Base-by-base conservation (phyloP, 2,113 vertebrate genomes). In the Petrocephalus microphthalmus region DNA sequence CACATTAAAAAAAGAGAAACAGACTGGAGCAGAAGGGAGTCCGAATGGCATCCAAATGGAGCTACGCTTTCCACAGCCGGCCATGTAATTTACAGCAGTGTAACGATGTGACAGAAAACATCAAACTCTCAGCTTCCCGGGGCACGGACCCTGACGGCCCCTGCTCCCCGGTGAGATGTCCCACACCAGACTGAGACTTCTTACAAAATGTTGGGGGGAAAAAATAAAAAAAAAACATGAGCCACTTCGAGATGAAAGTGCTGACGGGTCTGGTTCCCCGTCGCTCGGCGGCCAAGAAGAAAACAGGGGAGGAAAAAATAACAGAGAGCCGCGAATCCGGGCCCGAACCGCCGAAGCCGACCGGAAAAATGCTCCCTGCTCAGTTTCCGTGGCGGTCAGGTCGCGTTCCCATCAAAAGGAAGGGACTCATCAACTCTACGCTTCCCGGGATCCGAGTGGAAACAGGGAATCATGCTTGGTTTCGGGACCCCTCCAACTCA, bases 391-490 rank as follows among this genome's bases (percentile, higher is more conserved):
- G 20, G 78, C 15, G 56, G 78, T 57, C 11, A 15, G 45, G 87
- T 64, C 83, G 10, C 81, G 20, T 64, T 84, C 81, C 56, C 81
- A n/a, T 84, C 81, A 47, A 64, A 84, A 81, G 87, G 71, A 88
- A 82, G 49, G 0, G 47, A 45, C 71, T 29, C 25, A 20, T 54
- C 29, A 19, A 81, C 52, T 57, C 25, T 54, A 19, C 71, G 52
- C 51, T 87, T 37, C 42, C 45, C 11, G 8, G 42, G 67, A 20
- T 7, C 56, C 2, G 17, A 82, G 87, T 82, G 87, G 71, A 88
- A 88, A 88, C 17, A 33, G 8, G 19, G 71, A 29, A 88, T 81
- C 87, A 88, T 20, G 29, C 25, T 20, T 42, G 51, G 52, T 82
- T 81, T 88, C 71, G 11, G 71, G 20, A 17, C 11, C 13, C 71